These are phyloP conservation scores for Chondrilla cf. caribensis DNA, from an alignment of 37 sponge, comb jelly and placozoan genomes.

Conservation along the genomic window DNA sequence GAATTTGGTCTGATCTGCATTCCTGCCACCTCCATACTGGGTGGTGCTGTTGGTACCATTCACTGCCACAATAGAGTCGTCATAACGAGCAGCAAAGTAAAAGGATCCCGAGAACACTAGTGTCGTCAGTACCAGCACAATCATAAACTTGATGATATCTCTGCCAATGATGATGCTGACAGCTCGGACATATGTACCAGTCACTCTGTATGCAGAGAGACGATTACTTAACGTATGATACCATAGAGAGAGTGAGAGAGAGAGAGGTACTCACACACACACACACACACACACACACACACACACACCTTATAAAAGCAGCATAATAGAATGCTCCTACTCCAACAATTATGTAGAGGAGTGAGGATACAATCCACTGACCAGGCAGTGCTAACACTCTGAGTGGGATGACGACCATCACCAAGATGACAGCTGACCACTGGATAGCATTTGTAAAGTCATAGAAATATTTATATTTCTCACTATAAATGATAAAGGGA, in stretches of 20 bases:
- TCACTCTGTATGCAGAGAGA: neutral
- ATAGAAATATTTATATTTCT: neutral
- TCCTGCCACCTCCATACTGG: neutral
- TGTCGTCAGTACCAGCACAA: neutral
- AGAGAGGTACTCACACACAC: too few relatives aligned
- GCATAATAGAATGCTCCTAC: neutral
- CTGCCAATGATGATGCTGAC: neutral
- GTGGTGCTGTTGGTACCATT: neutral
- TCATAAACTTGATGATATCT: constrained; percentile 1
- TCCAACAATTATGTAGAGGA: neutral
- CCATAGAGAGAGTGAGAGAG: too few relatives aligned
- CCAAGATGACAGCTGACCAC: neutral
- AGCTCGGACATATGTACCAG: neutral
- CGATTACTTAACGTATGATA: too few relatives aligned
- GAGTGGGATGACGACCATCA: neutral
- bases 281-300: too few relatives aligned
- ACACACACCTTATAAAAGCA: neutral
- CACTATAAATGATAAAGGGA: too few relatives aligned
- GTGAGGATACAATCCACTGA: neutral
- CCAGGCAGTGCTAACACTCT: neutral
- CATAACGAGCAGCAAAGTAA: neutral
- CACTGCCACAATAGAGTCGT: neutral
- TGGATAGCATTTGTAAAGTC: neutral
- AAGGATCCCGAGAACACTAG: neutral
- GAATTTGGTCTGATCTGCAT: neutral